Evolutionary conservation across 2,113 vertebrate species (phyloP), one percentile per base, ranked within the genome.

Genomic region (Ceyx margarethae): DNA sequence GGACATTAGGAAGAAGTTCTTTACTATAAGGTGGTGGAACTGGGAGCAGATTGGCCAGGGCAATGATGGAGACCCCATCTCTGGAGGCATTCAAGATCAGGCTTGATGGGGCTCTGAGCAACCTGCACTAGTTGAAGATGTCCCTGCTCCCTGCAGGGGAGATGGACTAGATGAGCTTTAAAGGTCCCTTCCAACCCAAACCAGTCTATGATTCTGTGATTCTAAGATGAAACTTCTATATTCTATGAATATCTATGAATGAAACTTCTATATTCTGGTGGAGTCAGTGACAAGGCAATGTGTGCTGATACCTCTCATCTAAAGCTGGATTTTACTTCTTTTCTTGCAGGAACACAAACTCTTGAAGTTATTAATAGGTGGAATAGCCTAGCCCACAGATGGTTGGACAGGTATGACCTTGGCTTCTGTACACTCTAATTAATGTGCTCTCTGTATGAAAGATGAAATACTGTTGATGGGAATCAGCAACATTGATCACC

Each of bases 311-410:
- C 20, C 33, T 71, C 58, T 80, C 57, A 33, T 57, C 51, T 43
- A n/a, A 66, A 51, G 19, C 11, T 54, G 53, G 48, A 10, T 68
- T 91, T 80, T 57, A 64, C 33, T 72, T 40, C 25, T 89, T 20
- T 37, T 56, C 78, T 48, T 50, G 21, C 50, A 97, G 97, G 95
- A 97, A 96, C 1, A 51, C 89, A 46, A 93, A 87, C 20, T 96
- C 65, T 77, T 79, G 66, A 51, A 68, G 65, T 95, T 95, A 83
- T 96, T 96, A 95, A 91, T 72, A 88, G 71, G 35, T 93, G 93
- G 86, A 97, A 90, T 19, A 77, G 60, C 67, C 94, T 87, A 67
- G 81, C 94, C 93, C 81, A 89, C 87, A 96, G 69, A 40, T 90
- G 85, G 95, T 62, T 54, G 31, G 77, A 85, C 81, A 96, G 96